phyloP scores from a whole-genome alignment of 2,888 invertebrate species.

The Lacanobia wlatinum region DNA sequence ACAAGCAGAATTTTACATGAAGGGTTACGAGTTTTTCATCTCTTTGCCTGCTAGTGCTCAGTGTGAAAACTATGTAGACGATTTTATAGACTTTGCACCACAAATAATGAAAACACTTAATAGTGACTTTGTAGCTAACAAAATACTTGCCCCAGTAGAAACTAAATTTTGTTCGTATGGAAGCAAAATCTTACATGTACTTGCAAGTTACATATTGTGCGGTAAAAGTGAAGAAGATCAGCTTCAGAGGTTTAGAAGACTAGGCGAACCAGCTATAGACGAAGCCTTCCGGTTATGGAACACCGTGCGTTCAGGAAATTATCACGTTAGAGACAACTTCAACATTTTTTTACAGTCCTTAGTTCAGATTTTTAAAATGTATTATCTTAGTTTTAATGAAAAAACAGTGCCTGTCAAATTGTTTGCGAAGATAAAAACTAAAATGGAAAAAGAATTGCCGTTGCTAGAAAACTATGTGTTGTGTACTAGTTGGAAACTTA shows the following conservation, averaged over 20 bases:
- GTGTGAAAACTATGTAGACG: slow-evolving; percentile 42
- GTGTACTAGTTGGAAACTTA: slow-evolving; percentile 68
- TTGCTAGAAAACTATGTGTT: slow-evolving; percentile 50
- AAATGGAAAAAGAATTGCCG: slow-evolving; percentile 56
- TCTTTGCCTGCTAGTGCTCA: slow-evolving; percentile 66
- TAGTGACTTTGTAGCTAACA: slow-evolving; percentile 67
- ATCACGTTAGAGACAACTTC: slow-evolving; percentile 15
- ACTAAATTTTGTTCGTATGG: slow-evolving; percentile 48
- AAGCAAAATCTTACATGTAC: slow-evolving; percentile 32
- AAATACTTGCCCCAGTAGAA: slow-evolving; percentile 63
- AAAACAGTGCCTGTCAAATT: slow-evolving; percentile 69
- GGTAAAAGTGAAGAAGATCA: slow-evolving; percentile 60
- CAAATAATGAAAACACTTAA: slow-evolving; percentile 69
- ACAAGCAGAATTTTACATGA: slow-evolving; percentile 61
- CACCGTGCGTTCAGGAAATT: neutral
- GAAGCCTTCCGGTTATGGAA: slow-evolving; percentile 7
- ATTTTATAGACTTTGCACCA: slow-evolving; percentile 57
- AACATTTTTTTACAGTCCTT: neutral
- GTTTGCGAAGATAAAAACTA: slow-evolving; percentile 65
- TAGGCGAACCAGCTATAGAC: neutral
- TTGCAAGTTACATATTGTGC: slow-evolving; percentile 67
- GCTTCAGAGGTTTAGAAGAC: slow-evolving; percentile 1
- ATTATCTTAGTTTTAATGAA: slow-evolving; percentile 20
- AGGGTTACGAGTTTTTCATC: slow-evolving; percentile 70
- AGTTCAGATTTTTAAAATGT: neutral